Conservation (phyloP, 2,888 invertebrate species). For the Sisyra terminalis region DNA sequence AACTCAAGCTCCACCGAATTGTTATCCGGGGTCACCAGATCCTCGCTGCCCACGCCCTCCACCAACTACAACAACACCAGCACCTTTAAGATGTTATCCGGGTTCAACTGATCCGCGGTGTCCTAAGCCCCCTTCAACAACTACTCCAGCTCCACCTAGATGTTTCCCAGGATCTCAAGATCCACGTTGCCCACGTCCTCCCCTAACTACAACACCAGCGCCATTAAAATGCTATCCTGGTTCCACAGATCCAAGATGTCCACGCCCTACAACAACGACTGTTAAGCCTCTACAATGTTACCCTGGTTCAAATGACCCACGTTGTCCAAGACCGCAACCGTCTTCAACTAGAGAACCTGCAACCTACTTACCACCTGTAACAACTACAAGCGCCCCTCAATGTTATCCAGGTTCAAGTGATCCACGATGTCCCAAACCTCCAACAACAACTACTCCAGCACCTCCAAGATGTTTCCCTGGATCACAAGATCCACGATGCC, state of each 20-base stretch:
- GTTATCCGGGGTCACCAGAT: slow-evolving; percentile 17
- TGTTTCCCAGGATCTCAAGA: slow-evolving; percentile 21
- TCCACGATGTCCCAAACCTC: slow-evolving; percentile 16
- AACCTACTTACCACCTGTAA: slow-evolving; percentile 15
- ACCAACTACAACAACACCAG: slow-evolving; percentile 11
- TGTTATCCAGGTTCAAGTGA: slow-evolving; percentile 21
- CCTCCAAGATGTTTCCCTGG: slow-evolving; percentile 21
- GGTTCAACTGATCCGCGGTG: slow-evolving; percentile 21
- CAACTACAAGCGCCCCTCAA: slow-evolving; percentile 12
- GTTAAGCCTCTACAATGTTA: slow-evolving; percentile 17
- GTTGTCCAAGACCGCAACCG: slow-evolving; percentile 21
- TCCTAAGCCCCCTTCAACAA: slow-evolving; percentile 15
- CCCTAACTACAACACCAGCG: slow-evolving; percentile 12
- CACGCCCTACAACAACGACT: slow-evolving; percentile 12
- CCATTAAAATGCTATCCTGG: slow-evolving; percentile 19
- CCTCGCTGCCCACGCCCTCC: slow-evolving; percentile 14
- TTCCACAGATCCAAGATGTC: slow-evolving; percentile 19
- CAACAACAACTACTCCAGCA: slow-evolving; percentile 14
- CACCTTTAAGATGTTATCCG: slow-evolving; percentile 17
- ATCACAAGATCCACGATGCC: slow-evolving; percentile 18
- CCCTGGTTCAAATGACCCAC: slow-evolving; percentile 22
- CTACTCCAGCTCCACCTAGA: slow-evolving; percentile 12
- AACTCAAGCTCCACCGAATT: slow-evolving; percentile 15
- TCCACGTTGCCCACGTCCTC: slow-evolving; percentile 20
- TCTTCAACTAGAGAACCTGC: slow-evolving; percentile 15